Base-by-base conservation (phyloP, 2,797 vertebrate genomes). In the Myiotriccus ornatus region DNA sequence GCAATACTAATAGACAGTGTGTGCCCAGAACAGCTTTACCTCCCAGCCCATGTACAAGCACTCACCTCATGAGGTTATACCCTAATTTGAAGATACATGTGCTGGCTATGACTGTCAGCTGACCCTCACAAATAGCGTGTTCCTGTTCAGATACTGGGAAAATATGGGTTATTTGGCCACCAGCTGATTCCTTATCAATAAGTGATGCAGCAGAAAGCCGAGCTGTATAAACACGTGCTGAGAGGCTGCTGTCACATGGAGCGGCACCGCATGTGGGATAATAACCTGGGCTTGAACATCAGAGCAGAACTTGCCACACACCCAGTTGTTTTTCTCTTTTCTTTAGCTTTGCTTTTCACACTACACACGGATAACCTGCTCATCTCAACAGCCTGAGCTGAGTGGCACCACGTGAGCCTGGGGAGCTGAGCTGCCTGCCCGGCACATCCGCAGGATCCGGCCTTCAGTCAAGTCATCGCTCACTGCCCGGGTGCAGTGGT, bases 401-500 rank as follows among this genome's bases (percentile, higher is more conserved):
- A 41, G 35, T 46, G 25, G 49, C 53, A 44, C 28, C 10, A 2
- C 0, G 1, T 27, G 52, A 44, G 43, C 70, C 41, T 0, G 1
- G n/a, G 89, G 65, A 82, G 84, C 74, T 44, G 73, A 46, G 80
- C 81, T 76, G 77, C 7, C 57, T 25, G 83, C 22, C 22, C 30
- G 24, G 47, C 57, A 60, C 0, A 0, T 25, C 78, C 20, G 2
- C 32, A 37, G 60, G 28, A 69, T 24, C 4, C 2, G 16, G 43
- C 37, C 84, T 64, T 15, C 39, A 5, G 34, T 34, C 34, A 44
- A 43, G 46, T 49, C 75, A 5, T 25, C 0, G 2, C 87, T 46
- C 0, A 0, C 80, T 71, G 63, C 5, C 44, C 0, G 1, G 28
- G 22, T 23, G 15, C 0, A 0, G 24, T 35, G 60, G 55, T 50